Percentiles rank a stretch among this genome's conserved stretches.
phyloP scores from a whole-genome alignment of 2,888 invertebrate genomes.

The Julus scanicus region DNA sequence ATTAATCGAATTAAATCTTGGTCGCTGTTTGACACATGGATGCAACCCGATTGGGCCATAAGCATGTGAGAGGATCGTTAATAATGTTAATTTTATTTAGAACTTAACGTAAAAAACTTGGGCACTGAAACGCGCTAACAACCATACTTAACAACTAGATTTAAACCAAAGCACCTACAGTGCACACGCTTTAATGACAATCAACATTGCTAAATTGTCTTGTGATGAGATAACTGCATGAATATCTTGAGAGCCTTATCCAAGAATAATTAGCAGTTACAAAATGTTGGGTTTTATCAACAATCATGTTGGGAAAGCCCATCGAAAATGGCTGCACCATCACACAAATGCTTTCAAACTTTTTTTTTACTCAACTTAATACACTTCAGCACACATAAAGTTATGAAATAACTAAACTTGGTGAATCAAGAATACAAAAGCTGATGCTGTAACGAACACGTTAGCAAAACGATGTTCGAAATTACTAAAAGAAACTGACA shows the following conservation, averaged over 20 bases:
- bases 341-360: not conserved
- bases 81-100: too few species aligned
- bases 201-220: not conserved
- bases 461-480: not conserved
- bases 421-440: not conserved
- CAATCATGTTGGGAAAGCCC: too few species aligned
- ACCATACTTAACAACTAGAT: too few species aligned
- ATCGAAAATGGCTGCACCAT: not conserved
- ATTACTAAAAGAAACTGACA: not conserved
- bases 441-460: not conserved
- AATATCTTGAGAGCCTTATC: not conserved
- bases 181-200: too few species aligned
- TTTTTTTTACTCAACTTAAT: conserved; percentile 27
- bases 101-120: too few species aligned
- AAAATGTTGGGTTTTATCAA: too few species aligned
- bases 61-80: too few species aligned
- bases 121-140: too few species aligned
- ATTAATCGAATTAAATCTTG: too few species aligned
- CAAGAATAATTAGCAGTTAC: not conserved
- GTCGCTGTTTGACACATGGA: too few species aligned
- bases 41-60: too few species aligned
- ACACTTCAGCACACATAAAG: not conserved
- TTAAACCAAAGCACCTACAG: too few species aligned
- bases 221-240: not conserved
- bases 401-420: conserved; percentile 23